phyloP scores from a whole-genome alignment of 1,140 invertebrate species.

The Bathynomus jamesi region DNA sequence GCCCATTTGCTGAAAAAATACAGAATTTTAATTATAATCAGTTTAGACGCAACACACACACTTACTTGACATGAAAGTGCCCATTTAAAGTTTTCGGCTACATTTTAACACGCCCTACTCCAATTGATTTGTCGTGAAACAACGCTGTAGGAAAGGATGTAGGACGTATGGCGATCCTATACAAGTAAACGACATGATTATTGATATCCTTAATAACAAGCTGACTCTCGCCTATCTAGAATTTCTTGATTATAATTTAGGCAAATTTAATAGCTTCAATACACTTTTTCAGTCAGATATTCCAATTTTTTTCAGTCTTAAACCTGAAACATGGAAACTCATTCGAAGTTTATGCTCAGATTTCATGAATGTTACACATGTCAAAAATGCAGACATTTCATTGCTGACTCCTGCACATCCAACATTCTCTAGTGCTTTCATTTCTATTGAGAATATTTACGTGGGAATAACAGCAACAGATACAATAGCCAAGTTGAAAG shows the following conservation, averaged over 20 bases:
- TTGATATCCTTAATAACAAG: conserved; percentile 40
- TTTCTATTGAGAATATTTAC: conserved; percentile 6
- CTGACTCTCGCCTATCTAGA: conserved; percentile 40
- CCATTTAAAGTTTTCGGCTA: too few species aligned
- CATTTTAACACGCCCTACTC: too few species aligned
- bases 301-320: conserved; percentile 37
- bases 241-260: too few species aligned
- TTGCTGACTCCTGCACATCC: conserved; percentile 12
- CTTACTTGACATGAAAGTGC: too few species aligned
- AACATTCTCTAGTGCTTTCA: conserved; percentile 9
- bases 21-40: too few species aligned
- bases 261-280: too few species aligned
- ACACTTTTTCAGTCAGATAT: conserved; percentile 41
- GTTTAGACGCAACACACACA: too few species aligned
- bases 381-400: conserved; percentile 20
- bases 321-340: conserved; percentile 33
- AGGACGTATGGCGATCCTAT: neutral
- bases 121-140: too few species aligned
- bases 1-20: too few species aligned
- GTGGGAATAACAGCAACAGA: neutral
- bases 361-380: conserved; percentile 27
- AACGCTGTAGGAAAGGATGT: too few species aligned
- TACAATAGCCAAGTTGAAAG: neutral
- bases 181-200: conserved; percentile 36
- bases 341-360: conserved; percentile 26